Base-by-base conservation (phyloP, 2,113 vertebrate species). In the Ranitomeya variabilis region DNA sequence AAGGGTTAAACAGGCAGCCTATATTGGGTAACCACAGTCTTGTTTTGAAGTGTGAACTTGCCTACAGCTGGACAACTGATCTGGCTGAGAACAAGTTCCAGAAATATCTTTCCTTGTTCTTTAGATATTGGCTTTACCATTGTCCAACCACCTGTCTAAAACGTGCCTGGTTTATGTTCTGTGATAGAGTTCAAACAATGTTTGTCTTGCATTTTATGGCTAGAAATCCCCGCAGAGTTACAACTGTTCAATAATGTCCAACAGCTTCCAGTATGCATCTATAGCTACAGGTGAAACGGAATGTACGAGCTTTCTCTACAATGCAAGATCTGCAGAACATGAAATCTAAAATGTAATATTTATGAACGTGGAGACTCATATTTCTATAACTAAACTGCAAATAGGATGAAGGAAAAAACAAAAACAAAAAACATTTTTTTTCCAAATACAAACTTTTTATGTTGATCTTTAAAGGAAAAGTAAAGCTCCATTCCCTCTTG, bases 251-350 rank as follows among this genome's bases (percentile, higher is more conserved):
- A 54, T 26, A 59, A 62, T 12, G 26, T 81, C 57, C 80, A 37
- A 26, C 57, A 71, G 82, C 52, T 67, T 55, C 91, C 91, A 95
- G 91, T 94, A 14, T 95, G 95, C 95, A 74, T 74, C 71, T 76
- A 21, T 52, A 76, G 73, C 73, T 76, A 52, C 73, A 76, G 73
- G 45, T 76, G 73, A 45, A 51, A 76, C 0, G 0, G 18, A 76
- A 76, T 51, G 37, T 21, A 18, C 51, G 45, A 52, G 51, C 45
- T 10, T 76, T 76, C 12, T 52, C 4, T 7, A 6, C 16, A 51
- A 45, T 76, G 37, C 45, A 31, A 92, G 91, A n/a, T 79, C 52
- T n/a, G 52, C 7, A 23, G 21, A 79, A 18, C 13, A 23, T 23
- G 52, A 79, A 79, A 23, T 23, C 13, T 8, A 23, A 5, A 23